Base-by-base conservation (phyloP, 2,113 vertebrate genomes). In the Sporophila hypoxantha region DNA sequence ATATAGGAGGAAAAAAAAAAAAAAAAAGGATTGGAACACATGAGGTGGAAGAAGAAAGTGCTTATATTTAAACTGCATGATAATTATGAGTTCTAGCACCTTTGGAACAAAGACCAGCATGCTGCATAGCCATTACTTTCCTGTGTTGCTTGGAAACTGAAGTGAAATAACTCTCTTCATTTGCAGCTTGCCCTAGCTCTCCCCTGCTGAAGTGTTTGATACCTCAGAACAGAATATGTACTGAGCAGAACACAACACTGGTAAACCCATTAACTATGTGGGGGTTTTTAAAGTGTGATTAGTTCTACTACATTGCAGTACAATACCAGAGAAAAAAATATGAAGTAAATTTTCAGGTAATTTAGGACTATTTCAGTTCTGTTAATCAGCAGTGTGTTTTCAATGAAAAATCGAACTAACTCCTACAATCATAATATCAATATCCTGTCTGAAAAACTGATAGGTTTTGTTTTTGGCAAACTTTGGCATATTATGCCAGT, bases 111-210 rank as follows among this genome's bases (percentile, higher is more conserved):
- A 41, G 65, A 81, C 59, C 69, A 65, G 57, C 49, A 44, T 3
- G 15, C 25, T 75, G 42, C 5, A 2, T 37, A 67, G 85, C 77
- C 82, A 70, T 80, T 82, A 53, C 42, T 74, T 81, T 78, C 53
- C 73, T 71, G 30, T 60, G 91, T 88, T 89, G 87, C 93, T 66
- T 88, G 66, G 93, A 92, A 93, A 92, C 90, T 60, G 68, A 82
- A 39, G 32, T 52, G 76, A 91, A 77, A 89, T 67, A 65, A 69
- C 36, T 53, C 68, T 57, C 27, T 75, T 89, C 80, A 68, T 88
- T 77, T 85, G 65, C 61, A 64, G 44, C 66, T 79, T 76, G 67
- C 67, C 46, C 52, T 66, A 49, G 44, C 57, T 76, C 66, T 89
- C 13, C 36, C 27, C 22, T 73, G 55, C 46, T 85, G 25, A 46